These are phyloP conservation scores for Ophthalmolycus amberensis DNA, from an alignment of 2,113 vertebrate genomes.

Conservation along the genomic window DNA sequence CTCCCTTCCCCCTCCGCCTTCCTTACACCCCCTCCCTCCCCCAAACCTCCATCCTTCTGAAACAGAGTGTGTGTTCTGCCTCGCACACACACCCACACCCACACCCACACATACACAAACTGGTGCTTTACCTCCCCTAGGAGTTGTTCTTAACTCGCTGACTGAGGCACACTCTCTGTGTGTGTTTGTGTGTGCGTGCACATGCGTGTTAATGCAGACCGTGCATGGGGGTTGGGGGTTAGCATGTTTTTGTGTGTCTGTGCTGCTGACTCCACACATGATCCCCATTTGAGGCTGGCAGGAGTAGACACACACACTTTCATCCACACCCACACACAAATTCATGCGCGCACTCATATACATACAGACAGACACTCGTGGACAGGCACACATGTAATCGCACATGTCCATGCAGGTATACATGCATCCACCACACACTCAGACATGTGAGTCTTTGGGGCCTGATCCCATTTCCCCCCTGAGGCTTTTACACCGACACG, in stretches of 20 bases:
- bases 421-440: conserved; percentile 17
- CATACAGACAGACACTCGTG: background rate
- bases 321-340: conserved; percentile 36
- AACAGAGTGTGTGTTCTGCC: conserved; percentile 63
- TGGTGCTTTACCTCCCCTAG: conserved; percentile 77
- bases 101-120: conserved; percentile 39
- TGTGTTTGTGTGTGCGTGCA: conserved; percentile 26
- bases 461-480: conserved; percentile 64
- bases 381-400: background rate
- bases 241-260: conserved; percentile 81
- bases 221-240: conserved; percentile 70
- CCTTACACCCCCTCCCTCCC: conserved; percentile 18
- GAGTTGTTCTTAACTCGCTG: conserved; percentile 82
- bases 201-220: conserved; percentile 57
- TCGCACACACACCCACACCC: conserved; percentile 15
- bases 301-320: conserved; percentile 58
- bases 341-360: background rate
- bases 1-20: conserved; percentile 56
- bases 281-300: conserved; percentile 83
- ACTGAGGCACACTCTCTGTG: conserved; percentile 71
- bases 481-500: conserved; percentile 54
- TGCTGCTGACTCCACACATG: conserved; percentile 85
- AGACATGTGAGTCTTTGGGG: conserved; percentile 62
- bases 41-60: conserved; percentile 67
- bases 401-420: conserved; percentile 31